Base-by-base conservation (phyloP, 2,113 vertebrate genomes). In the Dunckerocampus dactyliophorus region DNA sequence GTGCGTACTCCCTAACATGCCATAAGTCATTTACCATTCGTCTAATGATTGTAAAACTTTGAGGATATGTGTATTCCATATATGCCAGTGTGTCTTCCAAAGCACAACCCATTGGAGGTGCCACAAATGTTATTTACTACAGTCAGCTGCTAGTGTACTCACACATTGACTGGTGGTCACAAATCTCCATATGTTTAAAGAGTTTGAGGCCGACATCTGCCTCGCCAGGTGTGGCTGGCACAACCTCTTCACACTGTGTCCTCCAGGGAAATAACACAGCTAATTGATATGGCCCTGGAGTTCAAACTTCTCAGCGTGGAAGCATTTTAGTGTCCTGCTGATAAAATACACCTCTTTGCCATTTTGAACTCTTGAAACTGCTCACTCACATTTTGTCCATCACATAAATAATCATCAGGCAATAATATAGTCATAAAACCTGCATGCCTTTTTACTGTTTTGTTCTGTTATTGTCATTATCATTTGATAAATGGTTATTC, bases 201-300 rank as follows among this genome's bases (percentile, higher is more conserved):
- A 42, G 34, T 20, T 12, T 15, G n/a, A 42, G 19, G 34, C 19
- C 22, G 39, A 67, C 76, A 69, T 79, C 76, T 76, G 81, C 68
- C 58, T 71, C 17, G 21, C 67, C 78, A 77, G 59, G 62, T 82
- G 69, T 67, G 24, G 56, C 51, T 65, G 45, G 49, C 56, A 62
- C 69, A 69, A 59, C 45, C 47, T 63, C 55, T 69, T 67, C 42
- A 76, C 63, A 54, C 58, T 3, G 5, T 45, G 45, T 15, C 45
- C 61, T 58, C 46, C 12, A 17, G 62, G 75, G 59, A 69, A 76
- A 80, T 63, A 53, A 42, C n/a, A 59, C n/a, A 0, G 54, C 20
- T 82, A 69, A 76, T 72, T 74, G 59, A 65, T 68, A 46, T 71
- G 58, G 47, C 63, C 65, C 63, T 52, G 0, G n/a, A 71, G 77